Evolutionary conservation across 2,888 invertebrate genomes (phyloP).

Genomic region (Drosophila seclusa): DNA sequence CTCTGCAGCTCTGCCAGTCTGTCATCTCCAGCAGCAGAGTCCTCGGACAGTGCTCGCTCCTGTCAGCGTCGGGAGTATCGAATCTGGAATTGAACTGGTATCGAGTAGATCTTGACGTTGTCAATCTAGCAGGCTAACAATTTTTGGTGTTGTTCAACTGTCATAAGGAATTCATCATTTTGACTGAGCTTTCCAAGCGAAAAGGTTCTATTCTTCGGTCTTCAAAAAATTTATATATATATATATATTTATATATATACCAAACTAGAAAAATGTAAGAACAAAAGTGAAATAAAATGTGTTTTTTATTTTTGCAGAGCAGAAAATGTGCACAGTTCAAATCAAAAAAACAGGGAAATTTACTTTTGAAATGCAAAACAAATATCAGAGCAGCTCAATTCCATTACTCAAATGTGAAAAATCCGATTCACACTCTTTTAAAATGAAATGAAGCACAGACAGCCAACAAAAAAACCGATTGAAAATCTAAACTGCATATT

Average conservation of each 20-base stretch:
- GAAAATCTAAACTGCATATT: conserved; percentile 60
- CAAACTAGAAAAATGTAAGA: conserved; percentile 52
- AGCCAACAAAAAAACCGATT: conserved; percentile 44
- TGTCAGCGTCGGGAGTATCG: conserved; percentile 46
- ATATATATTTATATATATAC: neutral
- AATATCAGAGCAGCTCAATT: conserved; percentile 36
- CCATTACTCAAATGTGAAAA: conserved; percentile 32
- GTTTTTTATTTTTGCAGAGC: conserved; percentile 24
- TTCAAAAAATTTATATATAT: conserved; percentile 9
- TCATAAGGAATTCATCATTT: conserved; percentile 56
- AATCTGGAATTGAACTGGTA: conserved; percentile 8
- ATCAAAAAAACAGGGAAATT: conserved; percentile 22
- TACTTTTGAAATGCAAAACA: conserved; percentile 13
- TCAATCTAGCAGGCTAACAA: conserved; percentile 47
- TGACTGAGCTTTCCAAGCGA: conserved; percentile 26
- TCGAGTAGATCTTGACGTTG: conserved; percentile 22
- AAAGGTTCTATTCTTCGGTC: conserved; percentile 40
- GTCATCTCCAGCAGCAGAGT: conserved; percentile 9
- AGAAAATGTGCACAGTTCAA: neutral
- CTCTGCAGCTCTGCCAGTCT: conserved; percentile 12
- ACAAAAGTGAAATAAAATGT: conserved; percentile 16
- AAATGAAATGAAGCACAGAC: conserved; percentile 43
- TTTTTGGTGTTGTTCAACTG: conserved; percentile 29
- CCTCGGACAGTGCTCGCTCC: conserved; percentile 30
- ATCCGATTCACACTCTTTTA: conserved; percentile 41